Conservation (phyloP, 2,797 vertebrate genomes). For the Jordanella pulchra region DNA sequence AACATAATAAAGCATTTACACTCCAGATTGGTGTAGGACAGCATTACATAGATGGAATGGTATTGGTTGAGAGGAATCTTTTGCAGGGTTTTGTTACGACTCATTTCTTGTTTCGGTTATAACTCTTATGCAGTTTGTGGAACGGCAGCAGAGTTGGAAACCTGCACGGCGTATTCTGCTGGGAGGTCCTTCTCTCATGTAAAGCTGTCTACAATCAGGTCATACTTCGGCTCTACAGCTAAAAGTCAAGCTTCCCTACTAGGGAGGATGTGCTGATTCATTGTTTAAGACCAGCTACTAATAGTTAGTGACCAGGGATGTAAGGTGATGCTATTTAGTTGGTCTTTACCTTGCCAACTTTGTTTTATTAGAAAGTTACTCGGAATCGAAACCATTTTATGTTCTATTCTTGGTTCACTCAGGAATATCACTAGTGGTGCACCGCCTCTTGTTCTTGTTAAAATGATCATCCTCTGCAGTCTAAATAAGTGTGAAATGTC, state of each 20-base stretch:
- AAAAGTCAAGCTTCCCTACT: not conserved
- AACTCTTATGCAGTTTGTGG: not conserved
- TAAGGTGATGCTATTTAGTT: not conserved
- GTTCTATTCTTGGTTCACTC: constrained; percentile 1
- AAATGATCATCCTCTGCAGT: not conserved
- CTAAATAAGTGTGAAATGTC: not conserved
- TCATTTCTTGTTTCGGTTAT: not conserved
- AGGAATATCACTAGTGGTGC: not conserved
- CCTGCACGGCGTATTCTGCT: not conserved
- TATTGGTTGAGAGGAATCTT: not conserved
- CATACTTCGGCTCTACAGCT: not conserved
- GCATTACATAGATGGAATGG: not conserved
- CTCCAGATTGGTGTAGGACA: not conserved
- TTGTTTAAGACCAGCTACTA: no score
- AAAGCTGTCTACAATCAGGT: not conserved
- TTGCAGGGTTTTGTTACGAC: not conserved
- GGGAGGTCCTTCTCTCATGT: not conserved
- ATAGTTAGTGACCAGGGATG: not conserved
- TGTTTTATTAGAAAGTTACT: not conserved
- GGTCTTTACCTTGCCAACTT: no score
- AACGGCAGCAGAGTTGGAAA: not conserved
- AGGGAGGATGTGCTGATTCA: not conserved
- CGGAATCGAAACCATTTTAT: not conserved
- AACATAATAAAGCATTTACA: not conserved
- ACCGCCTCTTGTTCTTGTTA: not conserved